Evolutionary conservation across 2,113 vertebrate species (phyloP), one percentile per base, ranked within the genome.

Genomic region (Nyctereutes procyonoides): DNA sequence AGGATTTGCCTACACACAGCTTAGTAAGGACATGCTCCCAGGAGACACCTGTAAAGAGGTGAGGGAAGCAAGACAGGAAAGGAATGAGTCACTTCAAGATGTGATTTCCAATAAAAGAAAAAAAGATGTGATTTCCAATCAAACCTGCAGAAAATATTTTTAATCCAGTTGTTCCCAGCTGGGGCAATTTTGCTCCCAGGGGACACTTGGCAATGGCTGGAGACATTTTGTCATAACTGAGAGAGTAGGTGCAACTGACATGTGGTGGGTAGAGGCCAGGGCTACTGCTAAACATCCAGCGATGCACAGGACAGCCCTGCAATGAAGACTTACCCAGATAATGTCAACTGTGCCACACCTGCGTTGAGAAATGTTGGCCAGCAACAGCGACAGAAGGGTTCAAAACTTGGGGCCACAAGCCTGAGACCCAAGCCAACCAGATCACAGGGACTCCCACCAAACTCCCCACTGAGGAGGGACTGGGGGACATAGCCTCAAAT

Each of bases 341-440:
- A 43, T 2, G 62, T 80, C 32, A 1, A 0, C 6, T 0, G 2
- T 11, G 24, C 35, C 43, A 19, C 28, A 19, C 38, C 69, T 43
- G 1, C 0, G 16, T 30, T 56, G 62, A 55, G 55, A 90, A 55
- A 63, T 26, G 22, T 3, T 71, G 48, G 53, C 11, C 53, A 4
- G 11, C 35, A 4, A 1, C 9, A 60, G 43, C 19, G 2, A 65
- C 82, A 67, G n/a, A 60, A 56, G 26, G 84, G 20, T 16, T 15
- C 22, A 16, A 9, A 53, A 13, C 51, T 19, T 24, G 73, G 28
- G 51, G 48, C 5, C 43, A 1, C 10, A 4, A n/a, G 10, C 73
- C 89, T 4, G 11, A 81, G 89, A 55, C 26, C 15, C 11, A 30
- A 10, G 26, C n/a, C 83, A 92, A 8, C 20, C 43, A 28, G 55